These are phyloP conservation scores for Drosophila willistoni DNA, from an alignment of 1,140 invertebrate species.

Conservation along the genomic window DNA sequence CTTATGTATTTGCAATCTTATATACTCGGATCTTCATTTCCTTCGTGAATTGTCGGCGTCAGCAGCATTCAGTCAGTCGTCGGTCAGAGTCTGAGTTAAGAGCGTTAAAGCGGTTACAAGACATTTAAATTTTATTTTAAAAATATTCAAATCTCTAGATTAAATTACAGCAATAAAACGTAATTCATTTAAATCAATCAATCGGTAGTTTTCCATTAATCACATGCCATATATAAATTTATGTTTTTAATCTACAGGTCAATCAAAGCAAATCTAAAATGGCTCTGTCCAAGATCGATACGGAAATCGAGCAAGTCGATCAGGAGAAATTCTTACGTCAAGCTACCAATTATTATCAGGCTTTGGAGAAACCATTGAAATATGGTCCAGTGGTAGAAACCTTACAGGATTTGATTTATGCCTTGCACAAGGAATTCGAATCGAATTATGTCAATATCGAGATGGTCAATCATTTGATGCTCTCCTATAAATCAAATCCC, in stretches of 20 bases:
- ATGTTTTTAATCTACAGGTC: constrained; percentile 51
- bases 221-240: background rate
- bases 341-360: constrained; percentile 73
- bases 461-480: constrained; percentile 92
- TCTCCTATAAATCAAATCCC: constrained; percentile 93
- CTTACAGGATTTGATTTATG: constrained; percentile 89
- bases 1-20: constrained; percentile 24
- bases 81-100: constrained; percentile 30
- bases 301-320: constrained; percentile 64
- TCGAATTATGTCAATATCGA: constrained; percentile 94
- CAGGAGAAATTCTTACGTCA: constrained; percentile 80
- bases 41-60: constrained; percentile 6
- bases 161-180: constrained; percentile 35
- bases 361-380: constrained; percentile 80
- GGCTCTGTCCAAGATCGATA: constrained; percentile 75
- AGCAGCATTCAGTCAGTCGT: constrained; percentile 28
- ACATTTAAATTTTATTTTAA: constrained; percentile 1
- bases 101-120: constrained; percentile 45
- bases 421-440: constrained; percentile 90
- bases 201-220: constrained; percentile 57
- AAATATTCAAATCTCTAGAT: constrained; percentile 5
- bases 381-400: constrained; percentile 81
- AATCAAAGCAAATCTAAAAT: constrained; percentile 73
- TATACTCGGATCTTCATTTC: constrained; percentile 38
- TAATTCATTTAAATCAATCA: constrained; percentile 76